These are phyloP conservation scores for Psettodes erumei DNA, from an alignment of 2,113 vertebrate genomes.

Conservation along the genomic window DNA sequence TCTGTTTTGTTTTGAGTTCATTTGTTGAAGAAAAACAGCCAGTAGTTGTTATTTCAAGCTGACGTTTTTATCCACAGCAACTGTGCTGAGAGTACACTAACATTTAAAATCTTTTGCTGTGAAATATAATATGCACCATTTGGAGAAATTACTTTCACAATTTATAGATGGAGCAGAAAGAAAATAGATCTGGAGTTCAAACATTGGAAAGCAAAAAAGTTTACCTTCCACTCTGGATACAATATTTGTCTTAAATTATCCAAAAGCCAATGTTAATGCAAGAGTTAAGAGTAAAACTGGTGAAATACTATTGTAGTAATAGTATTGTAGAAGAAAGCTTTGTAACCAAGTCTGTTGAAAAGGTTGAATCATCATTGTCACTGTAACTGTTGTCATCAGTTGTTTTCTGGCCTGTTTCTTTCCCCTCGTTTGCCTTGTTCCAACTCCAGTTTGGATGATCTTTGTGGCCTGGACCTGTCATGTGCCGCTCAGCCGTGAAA, in stretches of 20 bases:
- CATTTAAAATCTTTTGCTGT: not conserved
- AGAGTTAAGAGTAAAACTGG: slow-evolving; percentile 2
- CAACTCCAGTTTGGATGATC: slow-evolving; percentile 38
- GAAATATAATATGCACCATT: not conserved
- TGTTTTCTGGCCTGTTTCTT: not conserved
- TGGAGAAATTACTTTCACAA: not conserved
- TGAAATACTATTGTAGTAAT: not conserved
- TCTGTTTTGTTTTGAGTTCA: not conserved
- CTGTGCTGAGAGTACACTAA: not conserved
- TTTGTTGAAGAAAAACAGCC: not conserved
- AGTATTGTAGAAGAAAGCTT: slow-evolving; percentile 9
- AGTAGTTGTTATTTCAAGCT: not conserved
- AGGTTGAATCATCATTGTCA: not conserved
- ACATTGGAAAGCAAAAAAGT: not conserved
- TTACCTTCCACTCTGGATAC: not conserved
- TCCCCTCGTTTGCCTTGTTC: slow-evolving; percentile 55
- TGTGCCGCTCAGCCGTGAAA: slow-evolving; percentile 39
- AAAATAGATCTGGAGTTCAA: not conserved
- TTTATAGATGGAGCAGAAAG: not conserved
- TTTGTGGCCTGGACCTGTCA: slow-evolving; percentile 48
- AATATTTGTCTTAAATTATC: not conserved
- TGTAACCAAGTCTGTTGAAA: not conserved
- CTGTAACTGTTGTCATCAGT: not conserved
- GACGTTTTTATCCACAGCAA: not conserved
- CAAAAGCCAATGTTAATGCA: not conserved